Evolutionary conservation across 2,888 invertebrate genomes (phyloP).

Genomic region (Heteromyza rotundicornis): DNA sequence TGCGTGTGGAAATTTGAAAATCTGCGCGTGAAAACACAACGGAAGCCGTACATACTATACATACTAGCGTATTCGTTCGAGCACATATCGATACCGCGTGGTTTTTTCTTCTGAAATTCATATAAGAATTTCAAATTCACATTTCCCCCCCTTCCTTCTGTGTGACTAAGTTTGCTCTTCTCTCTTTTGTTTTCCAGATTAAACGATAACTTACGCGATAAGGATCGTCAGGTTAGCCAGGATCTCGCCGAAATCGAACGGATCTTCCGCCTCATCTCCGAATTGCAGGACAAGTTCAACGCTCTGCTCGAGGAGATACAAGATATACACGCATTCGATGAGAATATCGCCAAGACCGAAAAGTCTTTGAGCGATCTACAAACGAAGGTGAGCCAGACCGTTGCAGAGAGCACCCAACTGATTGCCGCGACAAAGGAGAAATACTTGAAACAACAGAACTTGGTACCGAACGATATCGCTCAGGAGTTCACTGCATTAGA

Average conservation of each 20-base stretch:
- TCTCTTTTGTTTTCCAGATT: constrained; percentile 68
- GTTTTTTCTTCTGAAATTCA: not conserved
- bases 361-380: constrained; percentile 68
- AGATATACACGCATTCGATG: constrained; percentile 79
- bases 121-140: not conserved
- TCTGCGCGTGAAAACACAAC: not conserved
- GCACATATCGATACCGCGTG: constrained; percentile 10
- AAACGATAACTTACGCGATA: constrained; percentile 78
- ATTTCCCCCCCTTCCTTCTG: not conserved
- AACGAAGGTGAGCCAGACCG: constrained; percentile 67
- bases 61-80: no score
- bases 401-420: constrained; percentile 67
- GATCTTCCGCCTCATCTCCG: constrained; percentile 73
- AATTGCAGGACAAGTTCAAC: constrained; percentile 73
- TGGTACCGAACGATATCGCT: constrained; percentile 76
- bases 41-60: not conserved
- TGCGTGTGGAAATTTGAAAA: not conserved
- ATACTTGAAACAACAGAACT: constrained; percentile 70
- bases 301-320: constrained; percentile 71
- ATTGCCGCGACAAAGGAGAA: constrained; percentile 68
- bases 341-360: constrained; percentile 72
- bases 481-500: constrained; percentile 84
- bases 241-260: constrained; percentile 79
- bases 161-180: no score
- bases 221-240: constrained; percentile 75